Percentiles rank a stretch among this genome's conserved stretches.
phyloP scores from a whole-genome alignment of 1,140 invertebrate species.

The Alviniconcha marisindica region DNA sequence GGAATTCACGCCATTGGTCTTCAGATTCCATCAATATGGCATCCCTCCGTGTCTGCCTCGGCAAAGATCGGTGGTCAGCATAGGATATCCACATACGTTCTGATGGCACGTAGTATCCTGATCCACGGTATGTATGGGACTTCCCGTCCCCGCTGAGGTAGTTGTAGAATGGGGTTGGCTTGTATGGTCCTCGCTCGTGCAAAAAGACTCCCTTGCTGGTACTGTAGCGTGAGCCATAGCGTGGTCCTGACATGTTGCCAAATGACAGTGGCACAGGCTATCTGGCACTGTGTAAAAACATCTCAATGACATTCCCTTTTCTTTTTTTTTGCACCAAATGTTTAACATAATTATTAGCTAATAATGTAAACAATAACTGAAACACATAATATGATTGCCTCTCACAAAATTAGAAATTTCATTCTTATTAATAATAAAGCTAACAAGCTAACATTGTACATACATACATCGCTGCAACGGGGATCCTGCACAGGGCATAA shows the following conservation, averaged over 20 bases:
- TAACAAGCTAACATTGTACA: too few relatives aligned
- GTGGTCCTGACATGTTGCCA: slow-evolving; percentile 40
- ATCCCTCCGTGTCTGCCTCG: slow-evolving; percentile 60
- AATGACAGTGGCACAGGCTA: background rate
- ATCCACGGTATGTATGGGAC: slow-evolving; percentile 64
- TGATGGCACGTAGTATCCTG: slow-evolving; percentile 70
- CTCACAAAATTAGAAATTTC: too few relatives aligned
- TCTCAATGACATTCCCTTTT: background rate
- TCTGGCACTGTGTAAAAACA: background rate
- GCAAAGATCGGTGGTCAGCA: slow-evolving; percentile 62
- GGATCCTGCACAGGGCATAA: too few relatives aligned
- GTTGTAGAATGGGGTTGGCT: slow-evolving; percentile 62
- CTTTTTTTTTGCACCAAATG: too few relatives aligned
- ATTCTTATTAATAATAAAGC: too few relatives aligned
- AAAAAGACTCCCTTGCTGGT: slow-evolving; percentile 51
- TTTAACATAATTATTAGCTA: too few relatives aligned
- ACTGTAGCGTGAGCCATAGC: slow-evolving; percentile 42
- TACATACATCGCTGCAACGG: too few relatives aligned
- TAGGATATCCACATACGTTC: slow-evolving; percentile 60
- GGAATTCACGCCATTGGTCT: slow-evolving; percentile 65
- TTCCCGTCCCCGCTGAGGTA: slow-evolving; percentile 66
- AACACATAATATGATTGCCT: too few relatives aligned
- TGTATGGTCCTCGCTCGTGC: slow-evolving; percentile 56
- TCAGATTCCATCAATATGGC: slow-evolving; percentile 70
- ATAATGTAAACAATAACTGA: too few relatives aligned